Conservation (phyloP, 2,888 invertebrate genomes). For the Tortrix viridana region DNA sequence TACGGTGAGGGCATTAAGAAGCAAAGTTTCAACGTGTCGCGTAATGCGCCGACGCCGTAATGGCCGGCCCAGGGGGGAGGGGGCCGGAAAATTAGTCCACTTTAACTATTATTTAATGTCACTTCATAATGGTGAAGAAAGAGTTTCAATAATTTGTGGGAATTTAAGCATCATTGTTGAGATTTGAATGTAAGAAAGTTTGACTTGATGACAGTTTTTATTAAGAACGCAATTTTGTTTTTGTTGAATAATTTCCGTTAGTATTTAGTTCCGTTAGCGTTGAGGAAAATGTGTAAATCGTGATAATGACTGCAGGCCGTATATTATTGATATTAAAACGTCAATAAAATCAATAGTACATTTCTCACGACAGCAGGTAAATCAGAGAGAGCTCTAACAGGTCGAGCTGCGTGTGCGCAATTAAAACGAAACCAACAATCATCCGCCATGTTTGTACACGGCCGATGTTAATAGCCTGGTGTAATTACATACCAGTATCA, state of each 20-base stretch:
- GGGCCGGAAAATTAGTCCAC: slow-evolving; percentile 68
- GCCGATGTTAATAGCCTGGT: slow-evolving; percentile 81
- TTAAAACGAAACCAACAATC: slow-evolving; percentile 83
- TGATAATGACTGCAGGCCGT: background rate
- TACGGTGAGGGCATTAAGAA: slow-evolving; percentile 57
- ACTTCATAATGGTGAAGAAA: slow-evolving; percentile 67
- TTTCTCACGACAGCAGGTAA: slow-evolving; percentile 75
- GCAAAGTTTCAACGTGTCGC: slow-evolving; percentile 56
- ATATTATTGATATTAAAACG: slow-evolving; percentile 42
- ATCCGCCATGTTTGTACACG: slow-evolving; percentile 84
- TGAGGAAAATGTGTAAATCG: no score
- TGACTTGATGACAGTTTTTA: slow-evolving; percentile 21
- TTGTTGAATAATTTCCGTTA: background rate
- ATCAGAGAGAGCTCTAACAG: slow-evolving; percentile 74
- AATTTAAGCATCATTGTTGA: slow-evolving; percentile 62
- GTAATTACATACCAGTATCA: slow-evolving; percentile 82
- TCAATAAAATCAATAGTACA: slow-evolving; percentile 71
- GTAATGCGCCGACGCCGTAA: slow-evolving; percentile 68
- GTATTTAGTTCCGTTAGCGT: background rate
- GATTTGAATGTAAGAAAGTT: slow-evolving; percentile 66
- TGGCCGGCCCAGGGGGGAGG: slow-evolving; percentile 55
- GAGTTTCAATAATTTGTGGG: slow-evolving; percentile 64
- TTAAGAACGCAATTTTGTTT: slow-evolving; percentile 11
- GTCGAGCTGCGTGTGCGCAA: slow-evolving; percentile 82
- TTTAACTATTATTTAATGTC: slow-evolving; percentile 78